A percentile compares a stretch with the other conserved stretches of the same genome.
Conservation (phyloP, 2,888 invertebrate genomes). For the Drosophila nigritarsus region DNA sequence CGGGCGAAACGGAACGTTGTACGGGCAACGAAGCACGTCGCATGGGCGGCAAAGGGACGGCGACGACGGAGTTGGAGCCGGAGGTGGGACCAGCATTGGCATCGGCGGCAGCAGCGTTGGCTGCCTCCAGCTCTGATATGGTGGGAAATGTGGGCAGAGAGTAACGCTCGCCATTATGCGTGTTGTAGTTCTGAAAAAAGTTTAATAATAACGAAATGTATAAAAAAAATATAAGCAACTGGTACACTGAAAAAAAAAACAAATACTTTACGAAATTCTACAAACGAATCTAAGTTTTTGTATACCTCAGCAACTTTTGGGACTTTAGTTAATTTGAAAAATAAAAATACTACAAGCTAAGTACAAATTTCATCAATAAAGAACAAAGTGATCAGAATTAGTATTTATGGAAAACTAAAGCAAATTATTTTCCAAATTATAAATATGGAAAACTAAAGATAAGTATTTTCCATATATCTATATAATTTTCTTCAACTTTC, state of each 20-base stretch:
- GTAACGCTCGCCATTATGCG: constrained; percentile 87
- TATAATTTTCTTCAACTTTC: background rate
- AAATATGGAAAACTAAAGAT: too few relatives aligned
- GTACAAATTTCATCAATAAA: too few relatives aligned
- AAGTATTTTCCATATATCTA: background rate
- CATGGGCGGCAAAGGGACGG: constrained; percentile 85
- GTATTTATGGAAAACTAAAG: too few relatives aligned
- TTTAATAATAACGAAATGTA: too few relatives aligned
- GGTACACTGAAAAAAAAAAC: background rate
- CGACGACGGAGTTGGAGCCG: constrained; percentile 29
- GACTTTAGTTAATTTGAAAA: too few relatives aligned
- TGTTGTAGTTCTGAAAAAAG: constrained; percentile 76
- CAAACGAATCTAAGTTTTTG: background rate
- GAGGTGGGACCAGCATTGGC: constrained; percentile 30
- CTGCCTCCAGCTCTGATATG: constrained; percentile 88
- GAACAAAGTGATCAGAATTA: too few relatives aligned
- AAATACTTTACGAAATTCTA: background rate
- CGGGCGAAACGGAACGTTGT: constrained; percentile 91
- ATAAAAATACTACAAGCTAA: too few relatives aligned
- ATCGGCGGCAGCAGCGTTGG: constrained; percentile 77
- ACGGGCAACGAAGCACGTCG: constrained; percentile 91
- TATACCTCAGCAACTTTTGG: too few relatives aligned
- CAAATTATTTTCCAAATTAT: too few relatives aligned
- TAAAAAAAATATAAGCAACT: background rate
- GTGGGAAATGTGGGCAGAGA: constrained; percentile 90